A percentile compares a stretch with the other conserved stretches of the same genome.
Evolutionary conservation across 37 sponge, comb jelly and placozoan species (phyloP).

Genomic region (Spongilla lacustris): DNA sequence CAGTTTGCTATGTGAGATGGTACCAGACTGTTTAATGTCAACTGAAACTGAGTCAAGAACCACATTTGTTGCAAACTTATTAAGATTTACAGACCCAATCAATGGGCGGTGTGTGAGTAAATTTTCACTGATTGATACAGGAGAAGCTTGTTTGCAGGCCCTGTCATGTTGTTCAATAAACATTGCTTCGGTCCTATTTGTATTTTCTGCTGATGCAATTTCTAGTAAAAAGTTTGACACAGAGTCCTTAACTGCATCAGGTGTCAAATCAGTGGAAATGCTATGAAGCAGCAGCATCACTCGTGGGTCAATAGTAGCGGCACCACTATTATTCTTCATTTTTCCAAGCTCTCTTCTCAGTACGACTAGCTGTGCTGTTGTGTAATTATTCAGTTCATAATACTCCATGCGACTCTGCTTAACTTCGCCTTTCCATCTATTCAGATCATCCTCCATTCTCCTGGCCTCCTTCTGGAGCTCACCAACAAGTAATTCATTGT

Average conservation of each 20-base stretch:
- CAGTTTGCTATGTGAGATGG: background rate
- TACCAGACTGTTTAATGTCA: background rate
- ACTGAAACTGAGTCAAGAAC: background rate
- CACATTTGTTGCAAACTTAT: background rate
- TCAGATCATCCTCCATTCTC: constrained; percentile 41
- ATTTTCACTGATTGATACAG: background rate
- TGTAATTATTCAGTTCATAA: constrained; percentile 59
- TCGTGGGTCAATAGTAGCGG: background rate
- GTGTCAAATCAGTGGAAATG: constrained; percentile 8
- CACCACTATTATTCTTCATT: background rate
- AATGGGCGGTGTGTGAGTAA: background rate
- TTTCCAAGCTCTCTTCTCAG: constrained; percentile 39
- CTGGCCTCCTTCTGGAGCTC: constrained; percentile 5
- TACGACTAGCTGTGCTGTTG: constrained; percentile 43
- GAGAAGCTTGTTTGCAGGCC: background rate
- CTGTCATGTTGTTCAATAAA: background rate
- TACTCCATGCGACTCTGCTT: background rate
- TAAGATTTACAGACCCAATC: background rate
- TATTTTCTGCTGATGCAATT: too few relatives aligned
- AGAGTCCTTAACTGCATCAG: background rate
- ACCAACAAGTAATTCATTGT: background rate
- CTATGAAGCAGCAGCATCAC: constrained; percentile 19
- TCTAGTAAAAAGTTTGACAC: too few relatives aligned
- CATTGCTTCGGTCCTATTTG: background rate
- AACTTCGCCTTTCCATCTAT: constrained; percentile 24